phyloP scores from a whole-genome alignment of 1,140 invertebrate genomes.

The Drosophila sulfurigaster region DNA sequence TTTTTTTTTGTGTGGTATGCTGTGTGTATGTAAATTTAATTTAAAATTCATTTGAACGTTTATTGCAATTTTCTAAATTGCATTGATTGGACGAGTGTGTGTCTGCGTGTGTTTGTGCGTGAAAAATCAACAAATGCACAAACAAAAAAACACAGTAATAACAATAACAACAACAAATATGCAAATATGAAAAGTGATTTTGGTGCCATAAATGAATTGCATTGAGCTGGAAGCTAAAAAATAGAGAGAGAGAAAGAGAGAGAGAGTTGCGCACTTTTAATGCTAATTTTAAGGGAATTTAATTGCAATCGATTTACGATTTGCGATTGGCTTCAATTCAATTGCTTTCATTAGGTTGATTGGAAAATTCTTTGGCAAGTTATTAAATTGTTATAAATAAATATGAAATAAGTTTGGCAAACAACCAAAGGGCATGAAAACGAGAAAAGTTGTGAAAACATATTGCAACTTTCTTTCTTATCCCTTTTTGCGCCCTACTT shows the following conservation, averaged over 20 bases:
- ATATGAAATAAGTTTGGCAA: slow-evolving; percentile 57
- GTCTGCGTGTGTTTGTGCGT: slow-evolving; percentile 4
- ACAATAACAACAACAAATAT: slow-evolving; percentile 22
- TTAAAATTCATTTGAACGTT: slow-evolving; percentile 63
- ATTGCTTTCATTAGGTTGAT: slow-evolving; percentile 45
- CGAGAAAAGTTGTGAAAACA: slow-evolving; percentile 65
- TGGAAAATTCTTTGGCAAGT: slow-evolving; percentile 27
- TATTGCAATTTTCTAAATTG: slow-evolving; percentile 79
- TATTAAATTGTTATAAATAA: slow-evolving; percentile 70
- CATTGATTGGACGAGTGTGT: slow-evolving; percentile 55
- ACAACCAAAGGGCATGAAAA: slow-evolving; percentile 53
- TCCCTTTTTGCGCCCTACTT: slow-evolving; percentile 51
- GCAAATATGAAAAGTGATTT: slow-evolving; percentile 47
- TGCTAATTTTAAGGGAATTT: slow-evolving; percentile 75
- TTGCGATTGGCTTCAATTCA: slow-evolving; percentile 29
- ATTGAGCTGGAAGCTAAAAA: slow-evolving; percentile 20
- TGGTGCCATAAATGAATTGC: slow-evolving; percentile 63
- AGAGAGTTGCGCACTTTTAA: slow-evolving; percentile 49
- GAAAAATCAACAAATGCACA: background rate
- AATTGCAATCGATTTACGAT: slow-evolving; percentile 48
- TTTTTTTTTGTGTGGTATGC: slow-evolving; percentile 19
- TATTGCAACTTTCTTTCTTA: slow-evolving; percentile 78
- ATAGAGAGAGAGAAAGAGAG: no score
- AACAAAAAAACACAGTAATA: slow-evolving; percentile 2
- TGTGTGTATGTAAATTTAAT: slow-evolving; percentile 38